Percentiles rank a stretch among this genome's conserved stretches.
Evolutionary conservation across 2,113 vertebrate species (phyloP).

Genomic region (Agapornis roseicollis): DNA sequence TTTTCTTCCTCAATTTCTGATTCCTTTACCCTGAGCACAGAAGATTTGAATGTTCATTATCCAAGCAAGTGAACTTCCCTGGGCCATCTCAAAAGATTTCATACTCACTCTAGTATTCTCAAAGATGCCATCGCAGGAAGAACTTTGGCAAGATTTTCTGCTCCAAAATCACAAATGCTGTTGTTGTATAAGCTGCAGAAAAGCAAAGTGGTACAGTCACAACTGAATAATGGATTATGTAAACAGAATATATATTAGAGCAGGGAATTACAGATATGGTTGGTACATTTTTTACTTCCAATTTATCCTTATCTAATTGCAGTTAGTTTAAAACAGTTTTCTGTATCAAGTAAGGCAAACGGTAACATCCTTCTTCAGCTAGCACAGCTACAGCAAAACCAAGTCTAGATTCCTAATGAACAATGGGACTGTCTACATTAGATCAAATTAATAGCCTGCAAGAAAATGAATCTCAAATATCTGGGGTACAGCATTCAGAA

Average conservation of each 20-base stretch:
- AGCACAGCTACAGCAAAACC: background rate
- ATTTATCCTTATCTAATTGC: background rate
- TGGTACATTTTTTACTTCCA: background rate
- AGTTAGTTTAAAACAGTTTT: background rate
- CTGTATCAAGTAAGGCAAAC: background rate
- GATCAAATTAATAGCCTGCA: background rate
- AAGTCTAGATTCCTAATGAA: background rate
- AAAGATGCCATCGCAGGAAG: slow-evolving; percentile 85
- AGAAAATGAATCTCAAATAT: background rate
- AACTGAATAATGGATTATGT: background rate
- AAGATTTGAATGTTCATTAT: background rate
- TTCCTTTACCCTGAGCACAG: background rate
- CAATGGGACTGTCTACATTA: background rate
- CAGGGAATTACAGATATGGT: background rate
- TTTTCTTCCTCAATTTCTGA: background rate
- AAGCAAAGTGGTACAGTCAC: background rate
- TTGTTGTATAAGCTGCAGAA: slow-evolving; percentile 88
- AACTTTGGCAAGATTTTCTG: slow-evolving; percentile 81
- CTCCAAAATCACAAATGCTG: slow-evolving; percentile 85
- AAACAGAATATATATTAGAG: background rate
- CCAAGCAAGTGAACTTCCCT: background rate
- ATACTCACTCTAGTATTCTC: slow-evolving; percentile 88
- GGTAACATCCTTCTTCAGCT: background rate
- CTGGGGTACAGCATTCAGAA: background rate
- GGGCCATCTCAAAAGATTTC: background rate